Conservation (phyloP, 2,888 invertebrate genomes). For the Cerceris ruficornis region DNA sequence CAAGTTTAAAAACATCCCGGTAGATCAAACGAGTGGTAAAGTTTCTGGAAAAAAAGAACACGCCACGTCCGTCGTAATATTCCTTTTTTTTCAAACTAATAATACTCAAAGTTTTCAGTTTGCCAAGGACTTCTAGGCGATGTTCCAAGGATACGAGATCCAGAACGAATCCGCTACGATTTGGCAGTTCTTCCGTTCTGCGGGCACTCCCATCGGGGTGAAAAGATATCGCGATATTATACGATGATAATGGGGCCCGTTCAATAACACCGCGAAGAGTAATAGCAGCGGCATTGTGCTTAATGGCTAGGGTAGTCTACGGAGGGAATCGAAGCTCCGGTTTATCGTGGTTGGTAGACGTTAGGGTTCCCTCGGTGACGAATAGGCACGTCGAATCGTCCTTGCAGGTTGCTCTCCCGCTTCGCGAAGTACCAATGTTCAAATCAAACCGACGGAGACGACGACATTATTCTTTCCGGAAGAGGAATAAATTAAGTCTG, state of each 20-base stretch:
- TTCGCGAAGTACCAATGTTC: conserved; percentile 32
- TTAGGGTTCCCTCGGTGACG: conserved; percentile 64
- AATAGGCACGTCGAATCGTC: conserved; percentile 63
- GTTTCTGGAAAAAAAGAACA: too few relatives aligned
- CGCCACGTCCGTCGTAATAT: too few relatives aligned
- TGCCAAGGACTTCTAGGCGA: conserved; percentile 56
- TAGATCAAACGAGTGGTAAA: too few relatives aligned
- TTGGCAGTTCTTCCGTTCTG: conserved; percentile 63
- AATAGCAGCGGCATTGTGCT: conserved; percentile 71
- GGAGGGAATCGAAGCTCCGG: conserved; percentile 65
- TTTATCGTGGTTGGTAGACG: conserved; percentile 58
- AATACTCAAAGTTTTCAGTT: conserved; percentile 7
- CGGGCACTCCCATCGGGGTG: conserved; percentile 57
- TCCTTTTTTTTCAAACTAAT: conserved; percentile 41
- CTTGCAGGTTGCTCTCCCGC: conserved; percentile 60
- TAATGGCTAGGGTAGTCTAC: conserved; percentile 68
- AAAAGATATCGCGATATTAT: conserved; percentile 73
- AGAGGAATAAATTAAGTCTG: neutral
- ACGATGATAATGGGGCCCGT: conserved; percentile 70
- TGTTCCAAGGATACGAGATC: conserved; percentile 51
- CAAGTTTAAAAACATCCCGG: too few relatives aligned
- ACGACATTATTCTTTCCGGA: conserved; percentile 2
- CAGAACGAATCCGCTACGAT: conserved; percentile 52
- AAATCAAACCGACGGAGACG: neutral
- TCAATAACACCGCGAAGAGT: conserved; percentile 72